Base-by-base conservation (phyloP, 2,888 invertebrate species). In the Phaonia tiefii region DNA sequence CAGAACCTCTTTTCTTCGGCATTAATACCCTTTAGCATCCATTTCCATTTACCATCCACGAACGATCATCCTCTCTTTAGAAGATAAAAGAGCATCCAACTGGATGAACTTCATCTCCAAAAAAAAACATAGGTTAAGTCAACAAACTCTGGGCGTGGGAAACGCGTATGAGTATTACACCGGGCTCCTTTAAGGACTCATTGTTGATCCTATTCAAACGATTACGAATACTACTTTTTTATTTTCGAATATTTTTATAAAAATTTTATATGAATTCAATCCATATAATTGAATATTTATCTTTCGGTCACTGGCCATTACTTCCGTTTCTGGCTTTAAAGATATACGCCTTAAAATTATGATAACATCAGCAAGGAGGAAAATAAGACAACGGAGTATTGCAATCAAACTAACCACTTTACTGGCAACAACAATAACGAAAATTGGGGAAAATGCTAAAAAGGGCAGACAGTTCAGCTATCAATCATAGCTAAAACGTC, bases 401-500 rank as follows among this genome's bases (percentile, higher is more conserved):
- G 75, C 22, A 79, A 73, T 79, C 60, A 51, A 60, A 67, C 71
- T 60, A 69, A 58, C 63, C 67, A 76, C 76, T 72, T 37, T 54
- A 46, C 46, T 54, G 37, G 10, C 51, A 17, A 58, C 4, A 3
- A 65, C 54, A 72, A 15, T 65, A 71, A 69, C 25, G 65, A 58
- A 70, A 67, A 71, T 39, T 15, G 17, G 20, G 66, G 46, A 66
- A 75, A 80, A 75, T 54, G 46, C 69, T 73, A 56, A 75, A 83
- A 76, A 79, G 81, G 75, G 75, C 83, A 83, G 75, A 82, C 83
- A 77, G 80, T 83, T 83, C 76, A 83, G 83, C 78, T 83, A 84
- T 84, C 83, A 83, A 83, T 84, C 84, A 84, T 83, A 83, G 75
- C 51, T 60, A 51, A 31, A 39, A 63, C 25, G 71, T 63, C 54